Percentiles rank a stretch among this genome's conserved stretches.
Conservation (phyloP, 2,797 vertebrate genomes). For the Sebastes jordani region DNA sequence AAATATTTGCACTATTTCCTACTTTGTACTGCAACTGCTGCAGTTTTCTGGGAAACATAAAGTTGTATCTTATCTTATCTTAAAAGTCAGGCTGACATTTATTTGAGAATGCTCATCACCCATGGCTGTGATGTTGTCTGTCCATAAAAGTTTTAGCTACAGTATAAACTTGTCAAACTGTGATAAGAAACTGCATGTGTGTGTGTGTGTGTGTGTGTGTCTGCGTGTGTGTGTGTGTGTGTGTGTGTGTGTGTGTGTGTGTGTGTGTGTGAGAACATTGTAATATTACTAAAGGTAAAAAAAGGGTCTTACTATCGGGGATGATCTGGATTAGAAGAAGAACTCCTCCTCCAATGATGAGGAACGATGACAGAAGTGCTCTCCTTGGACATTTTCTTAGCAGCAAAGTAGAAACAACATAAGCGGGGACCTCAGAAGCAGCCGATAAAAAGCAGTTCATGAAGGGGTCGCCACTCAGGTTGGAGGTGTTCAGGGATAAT, state of each 20-base stretch:
- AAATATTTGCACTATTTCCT: not conserved
- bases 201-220: not conserved
- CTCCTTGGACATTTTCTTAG: constrained; percentile 84
- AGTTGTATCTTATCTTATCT: not conserved
- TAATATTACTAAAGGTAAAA: no score
- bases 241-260: not conserved
- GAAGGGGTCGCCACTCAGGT: constrained; percentile 89
- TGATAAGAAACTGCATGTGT: not conserved
- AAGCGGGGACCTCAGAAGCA: constrained; percentile 88
- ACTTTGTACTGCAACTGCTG: not conserved
- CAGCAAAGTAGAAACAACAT: constrained; percentile 85
- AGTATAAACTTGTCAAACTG: no score
- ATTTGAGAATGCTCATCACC: not conserved
- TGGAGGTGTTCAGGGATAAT: constrained; percentile 92
- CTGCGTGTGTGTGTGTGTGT: not conserved
- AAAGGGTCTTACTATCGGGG: constrained; percentile 83
- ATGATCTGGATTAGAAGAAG: constrained; percentile 92
- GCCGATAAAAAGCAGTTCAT: constrained; percentile 92
- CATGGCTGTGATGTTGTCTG: not conserved
- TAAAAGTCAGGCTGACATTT: not conserved
- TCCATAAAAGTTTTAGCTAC: not conserved
- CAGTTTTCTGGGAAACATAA: not conserved
- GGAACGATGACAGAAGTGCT: constrained; percentile 85
- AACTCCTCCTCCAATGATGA: constrained; percentile 88
- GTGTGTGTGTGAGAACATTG: not conserved